Base-by-base conservation (phyloP, 2,888 invertebrate genomes). In the Laothoe populi region DNA sequence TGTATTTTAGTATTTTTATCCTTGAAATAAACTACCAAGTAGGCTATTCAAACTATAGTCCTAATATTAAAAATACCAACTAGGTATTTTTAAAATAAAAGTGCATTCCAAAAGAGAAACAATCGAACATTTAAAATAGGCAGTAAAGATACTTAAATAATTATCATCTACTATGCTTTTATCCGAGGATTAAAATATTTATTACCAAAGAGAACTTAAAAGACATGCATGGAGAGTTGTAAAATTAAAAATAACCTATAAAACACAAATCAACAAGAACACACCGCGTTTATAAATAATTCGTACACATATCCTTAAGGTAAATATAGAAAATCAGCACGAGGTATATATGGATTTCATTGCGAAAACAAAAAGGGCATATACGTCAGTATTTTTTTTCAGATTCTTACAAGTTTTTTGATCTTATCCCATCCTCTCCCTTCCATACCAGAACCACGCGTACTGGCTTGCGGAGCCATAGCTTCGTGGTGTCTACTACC, bases 301-400 rank as follows among this genome's bases (percentile, higher is more conserved):
- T n/a, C 13, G 26, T n/a, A 31, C 0, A 19, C 16, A 35, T 35
- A 21, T 35, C 53, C 53, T 21, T 53, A 53, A 53, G 31, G 49
- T 53, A 53, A 53, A 53, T 35, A 35, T 53, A 31, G 53, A 53
- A 35, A 31, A 31, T 35, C 19, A 31, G 11, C 23, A 23, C 3
- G 19, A 10, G 16, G 19, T 21, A 35, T 31, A 31, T 53, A 53
- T 53, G 35, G 53, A 53, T 11, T 19, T 35, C 19, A 53, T 35
- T 53, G 19, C 23, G 2, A 11, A 11, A 10, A 31, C 31, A 35
- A 31, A 53, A 53, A 19, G 35, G 53, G 11, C 19, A 19, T 53
- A 26, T 48, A 35, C 35, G 53, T 35, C 53, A 35, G 4, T 31
- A 31, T 26, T 19, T 53, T 31, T 53, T 53, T 31, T 53, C 24